These are phyloP conservation scores for Sebastes taczanowskii DNA, from an alignment of 2,797 vertebrate genomes.

Conservation along the genomic window DNA sequence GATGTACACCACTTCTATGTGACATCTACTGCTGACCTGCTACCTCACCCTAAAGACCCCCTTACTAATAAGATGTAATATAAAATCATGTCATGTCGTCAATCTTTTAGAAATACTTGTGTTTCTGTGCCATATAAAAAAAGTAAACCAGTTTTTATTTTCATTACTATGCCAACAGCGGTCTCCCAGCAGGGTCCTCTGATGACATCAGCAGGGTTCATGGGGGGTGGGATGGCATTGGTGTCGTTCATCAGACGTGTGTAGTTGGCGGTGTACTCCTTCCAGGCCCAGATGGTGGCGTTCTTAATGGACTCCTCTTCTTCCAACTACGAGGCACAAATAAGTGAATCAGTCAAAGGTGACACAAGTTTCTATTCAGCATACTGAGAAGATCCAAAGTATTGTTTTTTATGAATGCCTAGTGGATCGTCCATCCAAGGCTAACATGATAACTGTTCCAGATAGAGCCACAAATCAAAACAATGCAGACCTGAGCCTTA, in stretches of 20 bases:
- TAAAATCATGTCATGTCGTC: too few species aligned
- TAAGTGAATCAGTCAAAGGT: background rate
- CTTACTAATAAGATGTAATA: too few species aligned
- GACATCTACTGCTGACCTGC: too few species aligned
- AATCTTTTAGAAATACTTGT: background rate
- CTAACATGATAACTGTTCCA: too few species aligned
- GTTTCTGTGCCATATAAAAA: background rate
- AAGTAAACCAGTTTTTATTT: background rate
- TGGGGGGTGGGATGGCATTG: conserved; percentile 79
- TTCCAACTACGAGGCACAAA: conserved; percentile 80
- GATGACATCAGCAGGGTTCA: conserved; percentile 89
- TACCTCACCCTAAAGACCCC: too few species aligned
- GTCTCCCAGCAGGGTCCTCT: conserved; percentile 99
- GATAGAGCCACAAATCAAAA: background rate
- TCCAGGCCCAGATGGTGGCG: conserved; percentile 86
- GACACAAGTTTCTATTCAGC: background rate
- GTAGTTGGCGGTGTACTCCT: conserved; percentile 87
- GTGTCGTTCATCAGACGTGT: conserved; percentile 76
- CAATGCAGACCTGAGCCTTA: background rate
- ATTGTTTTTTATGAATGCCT: background rate
- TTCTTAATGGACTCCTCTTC: conserved; percentile 90
- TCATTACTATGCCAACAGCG: conserved; percentile 91
- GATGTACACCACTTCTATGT: too few species aligned
- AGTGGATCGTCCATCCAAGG: background rate
- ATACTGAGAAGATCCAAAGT: background rate